Conservation (phyloP, 2,797 vertebrate genomes). For the Molossus alvarezi region DNA sequence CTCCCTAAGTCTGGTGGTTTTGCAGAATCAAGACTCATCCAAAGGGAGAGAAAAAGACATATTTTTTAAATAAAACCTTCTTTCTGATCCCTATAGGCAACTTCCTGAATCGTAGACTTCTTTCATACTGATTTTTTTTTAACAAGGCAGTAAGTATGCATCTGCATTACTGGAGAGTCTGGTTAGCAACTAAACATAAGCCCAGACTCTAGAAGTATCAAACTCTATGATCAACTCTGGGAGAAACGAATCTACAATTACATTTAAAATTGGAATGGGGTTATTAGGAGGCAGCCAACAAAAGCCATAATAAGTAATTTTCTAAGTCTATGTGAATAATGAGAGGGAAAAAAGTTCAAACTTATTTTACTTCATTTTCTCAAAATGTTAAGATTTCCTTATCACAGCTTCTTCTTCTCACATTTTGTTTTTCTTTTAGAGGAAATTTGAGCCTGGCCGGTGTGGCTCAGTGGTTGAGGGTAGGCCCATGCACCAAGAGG, state of each 20-base stretch:
- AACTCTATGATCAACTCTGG: conserved; percentile 38
- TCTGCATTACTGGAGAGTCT: neutral
- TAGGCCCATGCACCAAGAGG: too few species aligned
- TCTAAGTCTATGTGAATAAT: neutral
- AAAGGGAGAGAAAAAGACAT: neutral
- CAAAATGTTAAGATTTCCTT: conserved; percentile 1
- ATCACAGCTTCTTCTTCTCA: neutral
- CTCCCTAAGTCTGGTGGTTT: neutral
- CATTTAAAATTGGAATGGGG: neutral
- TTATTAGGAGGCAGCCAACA: conserved; percentile 7
- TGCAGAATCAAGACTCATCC: neutral
- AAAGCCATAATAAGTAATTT: neutral
- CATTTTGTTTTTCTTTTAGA: neutral
- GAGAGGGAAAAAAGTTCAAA: neutral
- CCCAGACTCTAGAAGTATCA: neutral
- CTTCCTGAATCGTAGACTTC: neutral
- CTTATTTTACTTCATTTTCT: neutral
- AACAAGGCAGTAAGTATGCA: neutral
- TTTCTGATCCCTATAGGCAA: neutral
- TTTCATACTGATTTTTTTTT: neutral
- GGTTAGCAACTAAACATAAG: conserved; percentile 27
- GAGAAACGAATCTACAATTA: conserved; percentile 56
- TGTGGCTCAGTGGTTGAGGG: too few species aligned
- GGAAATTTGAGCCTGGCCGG: neutral
- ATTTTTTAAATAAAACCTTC: neutral